A percentile compares a stretch with the other conserved stretches of the same genome.
These are phyloP conservation scores for Rhabditoides inermis DNA, from an alignment of 2,888 invertebrate genomes.

Conservation along the genomic window DNA sequence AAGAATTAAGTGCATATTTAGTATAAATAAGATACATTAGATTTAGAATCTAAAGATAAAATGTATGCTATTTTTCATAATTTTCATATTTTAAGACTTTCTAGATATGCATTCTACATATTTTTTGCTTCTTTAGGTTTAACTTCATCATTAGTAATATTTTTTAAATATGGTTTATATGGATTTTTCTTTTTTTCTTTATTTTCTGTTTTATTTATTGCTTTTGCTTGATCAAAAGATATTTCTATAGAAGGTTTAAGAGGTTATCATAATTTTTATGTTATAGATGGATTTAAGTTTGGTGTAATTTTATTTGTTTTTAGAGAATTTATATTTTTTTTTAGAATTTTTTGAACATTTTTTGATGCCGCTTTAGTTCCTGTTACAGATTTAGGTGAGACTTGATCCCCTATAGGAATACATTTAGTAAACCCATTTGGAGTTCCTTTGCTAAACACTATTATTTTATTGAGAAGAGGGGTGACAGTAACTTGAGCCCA, in stretches of 20 bases:
- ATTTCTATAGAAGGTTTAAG: slow-evolving; percentile 37
- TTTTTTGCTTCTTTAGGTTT: slow-evolving; percentile 33
- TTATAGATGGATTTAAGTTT: slow-evolving; percentile 45
- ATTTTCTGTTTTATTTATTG: slow-evolving; percentile 31
- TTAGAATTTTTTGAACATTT: slow-evolving; percentile 61
- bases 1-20: slow-evolving; percentile 15
- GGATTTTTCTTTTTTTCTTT: slow-evolving; percentile 30
- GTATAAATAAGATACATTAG: slow-evolving; percentile 29
- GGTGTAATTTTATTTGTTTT: slow-evolving; percentile 70
- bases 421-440: slow-evolving; percentile 64
- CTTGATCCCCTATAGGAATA: slow-evolving; percentile 65
- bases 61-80: slow-evolving; percentile 35
- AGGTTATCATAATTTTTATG: slow-evolving; percentile 45
- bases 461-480: slow-evolving; percentile 67
- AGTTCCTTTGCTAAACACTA: slow-evolving; percentile 68
- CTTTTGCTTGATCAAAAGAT: slow-evolving; percentile 37
- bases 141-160: slow-evolving; percentile 35
- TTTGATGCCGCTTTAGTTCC: slow-evolving; percentile 57
- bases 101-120: slow-evolving; percentile 36
- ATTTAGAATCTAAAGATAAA: slow-evolving; percentile 32
- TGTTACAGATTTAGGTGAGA: slow-evolving; percentile 60
- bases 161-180: slow-evolving; percentile 37
- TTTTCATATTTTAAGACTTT: slow-evolving; percentile 43
- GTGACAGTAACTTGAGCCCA: slow-evolving; percentile 65
- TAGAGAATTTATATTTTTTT: slow-evolving; percentile 65